A percentile compares a stretch with the other conserved stretches of the same genome.
phyloP scores from a whole-genome alignment of 2,888 invertebrate genomes.

The Tachina grossa region DNA sequence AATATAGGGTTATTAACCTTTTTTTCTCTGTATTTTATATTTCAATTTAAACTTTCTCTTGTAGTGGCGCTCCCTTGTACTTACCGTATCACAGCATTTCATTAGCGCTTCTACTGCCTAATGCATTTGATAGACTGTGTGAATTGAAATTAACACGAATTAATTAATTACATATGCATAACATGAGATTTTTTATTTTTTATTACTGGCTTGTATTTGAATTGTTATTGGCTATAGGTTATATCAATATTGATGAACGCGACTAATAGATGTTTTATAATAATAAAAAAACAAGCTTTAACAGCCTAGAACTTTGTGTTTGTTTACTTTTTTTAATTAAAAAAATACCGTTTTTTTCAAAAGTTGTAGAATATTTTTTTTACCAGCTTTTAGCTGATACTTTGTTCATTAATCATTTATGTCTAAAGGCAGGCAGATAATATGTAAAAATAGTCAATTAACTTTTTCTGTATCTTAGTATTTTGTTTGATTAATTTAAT shows the following conservation, averaged over 20 bases:
- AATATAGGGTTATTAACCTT: no score
- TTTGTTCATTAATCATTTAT: not conserved
- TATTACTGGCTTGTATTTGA: not conserved
- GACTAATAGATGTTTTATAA: not conserved
- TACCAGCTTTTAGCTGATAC: not conserved
- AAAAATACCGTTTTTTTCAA: not conserved
- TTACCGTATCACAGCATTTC: not conserved
- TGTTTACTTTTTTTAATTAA: no score
- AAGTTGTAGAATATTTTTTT: not conserved
- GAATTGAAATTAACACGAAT: slow-evolving; percentile 76
- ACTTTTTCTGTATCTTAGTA: no score
- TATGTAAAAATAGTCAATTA: no score
- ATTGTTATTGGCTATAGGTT: slow-evolving; percentile 35
- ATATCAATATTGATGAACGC: slow-evolving; percentile 11
- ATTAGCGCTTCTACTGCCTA: not conserved
- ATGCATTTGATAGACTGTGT: slow-evolving; percentile 50
- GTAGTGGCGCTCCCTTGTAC: not conserved
- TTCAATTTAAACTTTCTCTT: not conserved
- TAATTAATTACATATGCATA: slow-evolving; percentile 81
- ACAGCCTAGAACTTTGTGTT: not conserved
- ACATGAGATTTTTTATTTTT: slow-evolving; percentile 50
- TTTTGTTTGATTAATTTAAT: no score
- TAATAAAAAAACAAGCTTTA: not conserved
- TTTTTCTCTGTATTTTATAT: no score
- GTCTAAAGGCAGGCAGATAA: no score